A percentile compares a stretch with the other conserved stretches of the same genome.
phyloP scores from a whole-genome alignment of 2,888 invertebrate species.

The Liposcelis brunnea region DNA sequence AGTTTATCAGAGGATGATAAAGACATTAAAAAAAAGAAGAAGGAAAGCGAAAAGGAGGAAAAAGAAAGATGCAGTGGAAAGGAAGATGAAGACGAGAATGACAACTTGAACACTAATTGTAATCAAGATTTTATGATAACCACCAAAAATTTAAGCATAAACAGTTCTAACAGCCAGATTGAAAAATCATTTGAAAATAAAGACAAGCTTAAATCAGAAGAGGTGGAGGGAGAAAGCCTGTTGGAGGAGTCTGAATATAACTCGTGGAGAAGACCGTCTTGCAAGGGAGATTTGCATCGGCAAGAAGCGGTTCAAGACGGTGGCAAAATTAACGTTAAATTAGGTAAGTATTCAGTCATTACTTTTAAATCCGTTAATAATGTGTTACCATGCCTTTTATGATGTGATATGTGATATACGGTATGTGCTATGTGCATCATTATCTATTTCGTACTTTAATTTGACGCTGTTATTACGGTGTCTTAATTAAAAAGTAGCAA shows the following conservation, averaged over 20 bases:
- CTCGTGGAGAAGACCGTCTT: slow-evolving; percentile 1
- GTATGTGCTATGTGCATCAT: too few species aligned
- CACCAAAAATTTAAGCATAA: too few species aligned
- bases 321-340: not conserved
- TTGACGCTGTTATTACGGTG: too few species aligned
- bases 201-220: not conserved
- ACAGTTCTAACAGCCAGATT: not conserved
- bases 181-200: not conserved
- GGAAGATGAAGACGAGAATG: slow-evolving; percentile 28
- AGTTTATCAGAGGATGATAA: slow-evolving; percentile 54
- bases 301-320: slow-evolving; percentile 1
- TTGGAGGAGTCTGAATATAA: not conserved
- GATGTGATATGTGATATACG: too few species aligned
- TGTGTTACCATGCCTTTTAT: too few species aligned
- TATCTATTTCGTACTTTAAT: too few species aligned
- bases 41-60: slow-evolving; percentile 49
- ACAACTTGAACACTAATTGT: slow-evolving; percentile 11
- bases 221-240: not conserved
- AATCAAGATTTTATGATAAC: not conserved
- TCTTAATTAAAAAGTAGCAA: too few species aligned
- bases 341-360: slow-evolving; percentile 3
- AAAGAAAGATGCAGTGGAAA: slow-evolving; percentile 54
- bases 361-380: too few species aligned
- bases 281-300: slow-evolving; percentile 4
- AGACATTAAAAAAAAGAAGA: slow-evolving; percentile 45